Percentiles rank a stretch among this genome's conserved stretches.
These are phyloP conservation scores for Teleiodes luculella DNA, from an alignment of 2,888 invertebrate genomes.

Conservation along the genomic window DNA sequence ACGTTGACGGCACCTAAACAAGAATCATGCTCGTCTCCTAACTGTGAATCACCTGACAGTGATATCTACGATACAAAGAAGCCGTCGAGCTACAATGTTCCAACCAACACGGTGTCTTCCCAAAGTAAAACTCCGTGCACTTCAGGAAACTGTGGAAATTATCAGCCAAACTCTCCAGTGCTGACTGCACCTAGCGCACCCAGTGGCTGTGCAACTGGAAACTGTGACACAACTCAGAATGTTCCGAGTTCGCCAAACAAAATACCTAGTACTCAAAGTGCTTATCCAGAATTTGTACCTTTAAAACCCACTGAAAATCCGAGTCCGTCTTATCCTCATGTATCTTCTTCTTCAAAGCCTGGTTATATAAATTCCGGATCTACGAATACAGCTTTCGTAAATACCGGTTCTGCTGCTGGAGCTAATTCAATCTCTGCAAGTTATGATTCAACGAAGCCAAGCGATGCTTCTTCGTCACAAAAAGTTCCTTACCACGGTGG, in stretches of 20 bases:
- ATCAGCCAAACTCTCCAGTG: constrained; percentile 14
- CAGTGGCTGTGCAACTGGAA: constrained; percentile 12
- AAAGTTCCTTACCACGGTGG: constrained; percentile 31
- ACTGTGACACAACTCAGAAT: constrained; percentile 20
- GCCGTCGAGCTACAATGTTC: constrained; percentile 40
- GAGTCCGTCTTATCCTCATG: neutral
- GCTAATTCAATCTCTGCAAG: constrained; percentile 8
- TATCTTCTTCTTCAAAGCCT: constrained; percentile 9
- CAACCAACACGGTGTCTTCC: constrained; percentile 26
- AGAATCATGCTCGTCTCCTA: constrained; percentile 33
- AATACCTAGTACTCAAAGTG: constrained; percentile 21
- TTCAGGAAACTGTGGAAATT: constrained; percentile 21
- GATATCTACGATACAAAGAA: constrained; percentile 24
- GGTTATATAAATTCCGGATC: constrained; percentile 5
- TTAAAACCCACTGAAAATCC: constrained; percentile 12
- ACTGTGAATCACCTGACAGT: constrained; percentile 23
- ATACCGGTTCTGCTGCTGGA: constrained; percentile 11
- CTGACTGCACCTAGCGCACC: constrained; percentile 12
- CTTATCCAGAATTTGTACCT: constrained; percentile 20
- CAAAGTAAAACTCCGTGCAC: constrained; percentile 21
- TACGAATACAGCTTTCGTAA: constrained; percentile 4
- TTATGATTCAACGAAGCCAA: constrained; percentile 11
- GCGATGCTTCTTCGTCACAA: constrained; percentile 8
- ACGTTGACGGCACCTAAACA: constrained; percentile 51
- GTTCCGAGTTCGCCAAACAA: constrained; percentile 8